Evolutionary conservation across 2,888 invertebrate species (phyloP), one percentile per base, ranked within the genome.

Genomic region (Opisthograptis luteolata): DNA sequence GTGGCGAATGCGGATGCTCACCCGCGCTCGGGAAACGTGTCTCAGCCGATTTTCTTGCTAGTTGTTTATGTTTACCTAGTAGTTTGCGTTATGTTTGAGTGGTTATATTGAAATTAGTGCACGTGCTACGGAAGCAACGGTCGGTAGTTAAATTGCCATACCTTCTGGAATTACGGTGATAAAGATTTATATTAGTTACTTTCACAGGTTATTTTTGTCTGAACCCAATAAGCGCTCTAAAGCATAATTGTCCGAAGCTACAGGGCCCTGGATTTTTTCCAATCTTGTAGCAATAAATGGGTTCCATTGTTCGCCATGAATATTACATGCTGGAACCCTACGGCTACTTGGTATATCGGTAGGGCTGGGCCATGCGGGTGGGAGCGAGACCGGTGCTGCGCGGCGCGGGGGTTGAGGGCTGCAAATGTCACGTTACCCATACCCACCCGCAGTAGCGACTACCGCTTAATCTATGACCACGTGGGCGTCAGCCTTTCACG

Each of bases 371-470:
- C 35, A 22, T 42, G 48, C 58, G 58, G 60, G 55, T 37, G 42
- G 32, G 44, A 42, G 56, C 52, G 57, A 55, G 58, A 50, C 49
- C 57, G 56, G 42, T 55, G 67, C 46, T 50, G 55, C 53, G 67
- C 46, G 51, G 55, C 53, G 44, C 51, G 58, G 55, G 32, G 41
- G 27, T 31, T 44, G 64, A 64, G 66, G 64, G 41, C 27, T 69
- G 68, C 65, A 80, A 80, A 81, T 79, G 81, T 81, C 81, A 80
- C 71, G 69, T 67, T 75, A 64, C 64, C 72, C 70, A 64, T 75
- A n/a, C n/a, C n/a, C n/a, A n/a, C 74, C 76, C 48, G 32, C 35
- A 35, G 39, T 31, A 39, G 47, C 60, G 42, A 49, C 48, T 42
- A 25, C 14, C 22, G 24, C 36, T 22, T 8, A 42, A 36, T 36